These are phyloP conservation scores for Luehdorfia chinensis DNA, from an alignment of 1,140 invertebrate genomes.

Conservation along the genomic window DNA sequence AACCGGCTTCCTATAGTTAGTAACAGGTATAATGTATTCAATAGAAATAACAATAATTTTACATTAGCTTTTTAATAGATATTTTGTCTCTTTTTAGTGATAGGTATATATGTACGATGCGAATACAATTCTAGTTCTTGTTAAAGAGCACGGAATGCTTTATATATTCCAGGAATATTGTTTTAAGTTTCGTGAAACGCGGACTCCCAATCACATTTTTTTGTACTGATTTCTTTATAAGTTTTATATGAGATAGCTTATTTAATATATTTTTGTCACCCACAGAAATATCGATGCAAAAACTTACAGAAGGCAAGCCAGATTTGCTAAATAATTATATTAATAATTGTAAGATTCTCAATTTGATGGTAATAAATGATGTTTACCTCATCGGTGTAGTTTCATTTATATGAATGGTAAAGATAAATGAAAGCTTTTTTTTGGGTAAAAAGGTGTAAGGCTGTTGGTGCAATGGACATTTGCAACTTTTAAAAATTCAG, in stretches of 20 bases:
- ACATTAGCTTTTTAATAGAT: slow-evolving; percentile 15
- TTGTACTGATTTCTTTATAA: slow-evolving; percentile 20
- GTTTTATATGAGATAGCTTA: slow-evolving; percentile 19
- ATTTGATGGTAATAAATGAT: slow-evolving; percentile 62
- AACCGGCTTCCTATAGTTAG: slow-evolving; percentile 39
- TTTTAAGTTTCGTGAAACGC: neutral
- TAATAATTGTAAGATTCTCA: slow-evolving; percentile 53
- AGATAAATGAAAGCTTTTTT: too few species aligned
- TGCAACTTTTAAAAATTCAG: too few species aligned
- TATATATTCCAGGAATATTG: slow-evolving; percentile 7
- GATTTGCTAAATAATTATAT: slow-evolving; percentile 53
- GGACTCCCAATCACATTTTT: slow-evolving; percentile 1
- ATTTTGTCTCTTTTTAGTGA: slow-evolving; percentile 18
- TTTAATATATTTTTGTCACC: slow-evolving; percentile 21
- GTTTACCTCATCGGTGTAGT: slow-evolving; percentile 38
- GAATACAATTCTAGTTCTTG: slow-evolving; percentile 1
- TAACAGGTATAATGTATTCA: slow-evolving; percentile 13
- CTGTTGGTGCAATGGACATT: too few species aligned
- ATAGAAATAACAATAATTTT: slow-evolving; percentile 17
- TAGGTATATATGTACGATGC: slow-evolving; percentile 6
- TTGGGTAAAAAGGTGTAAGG: too few species aligned
- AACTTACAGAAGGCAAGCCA: slow-evolving; percentile 43
- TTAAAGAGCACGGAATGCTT: slow-evolving; percentile 4
- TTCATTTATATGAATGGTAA: too few species aligned
- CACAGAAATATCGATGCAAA: slow-evolving; percentile 26